Percentiles rank a stretch among this genome's conserved stretches.
These are phyloP conservation scores for Rhodinocichla rosea DNA, from an alignment of 2,113 vertebrate species.

Conservation along the genomic window DNA sequence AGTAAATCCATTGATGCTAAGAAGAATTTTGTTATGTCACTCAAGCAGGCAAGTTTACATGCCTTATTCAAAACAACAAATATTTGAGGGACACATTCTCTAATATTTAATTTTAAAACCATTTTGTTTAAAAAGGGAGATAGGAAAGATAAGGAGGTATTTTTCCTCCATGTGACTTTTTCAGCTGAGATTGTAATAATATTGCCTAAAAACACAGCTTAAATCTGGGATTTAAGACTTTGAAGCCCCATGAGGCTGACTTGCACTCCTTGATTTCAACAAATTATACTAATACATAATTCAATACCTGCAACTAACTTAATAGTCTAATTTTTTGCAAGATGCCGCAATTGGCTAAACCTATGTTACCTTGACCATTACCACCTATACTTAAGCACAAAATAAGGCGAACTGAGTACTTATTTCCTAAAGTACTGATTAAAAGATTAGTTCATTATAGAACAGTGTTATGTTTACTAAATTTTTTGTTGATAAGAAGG, in stretches of 20 bases:
- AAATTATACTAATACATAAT: background rate
- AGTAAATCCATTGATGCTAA: background rate
- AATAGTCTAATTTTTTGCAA: background rate
- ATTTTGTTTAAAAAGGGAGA: fast-evolving
- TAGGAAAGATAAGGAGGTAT: background rate
- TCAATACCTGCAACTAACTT: background rate
- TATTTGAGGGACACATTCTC: background rate
- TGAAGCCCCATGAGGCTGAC: fast-evolving
- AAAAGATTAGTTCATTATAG: background rate
- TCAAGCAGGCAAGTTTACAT: background rate
- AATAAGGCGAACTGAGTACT: background rate
- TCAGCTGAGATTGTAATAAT: background rate
- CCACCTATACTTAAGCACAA: background rate
- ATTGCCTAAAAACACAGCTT: background rate
- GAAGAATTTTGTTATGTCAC: background rate
- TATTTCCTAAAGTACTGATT: background rate
- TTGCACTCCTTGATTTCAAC: background rate
- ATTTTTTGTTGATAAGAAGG: background rate
- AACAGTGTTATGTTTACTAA: background rate
- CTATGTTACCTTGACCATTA: background rate
- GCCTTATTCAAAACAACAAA: background rate
- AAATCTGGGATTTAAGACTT: background rate
- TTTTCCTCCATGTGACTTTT: background rate
- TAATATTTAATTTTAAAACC: background rate
- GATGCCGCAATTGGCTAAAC: fast-evolving